Conservation (phyloP, 2,797 vertebrate species). For the Uromys caudimaculatus region DNA sequence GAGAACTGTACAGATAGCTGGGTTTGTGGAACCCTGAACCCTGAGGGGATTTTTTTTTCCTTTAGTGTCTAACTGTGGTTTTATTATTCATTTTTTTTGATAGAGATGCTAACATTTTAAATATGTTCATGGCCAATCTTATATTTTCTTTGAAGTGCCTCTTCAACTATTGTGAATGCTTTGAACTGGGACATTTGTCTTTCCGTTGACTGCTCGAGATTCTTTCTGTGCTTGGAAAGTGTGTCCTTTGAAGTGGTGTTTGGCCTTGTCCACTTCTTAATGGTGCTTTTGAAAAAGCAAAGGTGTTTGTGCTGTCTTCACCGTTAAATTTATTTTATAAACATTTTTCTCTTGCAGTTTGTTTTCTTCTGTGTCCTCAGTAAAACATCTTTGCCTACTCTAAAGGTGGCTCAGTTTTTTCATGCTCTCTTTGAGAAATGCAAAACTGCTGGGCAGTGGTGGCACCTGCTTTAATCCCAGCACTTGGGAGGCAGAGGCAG, state of each 20-base stretch:
- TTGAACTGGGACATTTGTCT: slow-evolving; percentile 27
- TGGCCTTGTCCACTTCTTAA: not conserved
- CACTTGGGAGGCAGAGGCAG: no score
- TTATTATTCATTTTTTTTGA: slow-evolving; percentile 4
- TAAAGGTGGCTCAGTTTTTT: not conserved
- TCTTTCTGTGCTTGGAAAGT: not conserved
- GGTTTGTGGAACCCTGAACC: not conserved
- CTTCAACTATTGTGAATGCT: slow-evolving; percentile 9
- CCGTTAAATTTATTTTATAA: not conserved
- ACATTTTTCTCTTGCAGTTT: not conserved
- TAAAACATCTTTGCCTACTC: not conserved
- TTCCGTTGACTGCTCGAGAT: not conserved
- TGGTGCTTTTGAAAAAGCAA: slow-evolving; percentile 22
- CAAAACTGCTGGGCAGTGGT: not conserved
- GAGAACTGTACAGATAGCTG: not conserved
- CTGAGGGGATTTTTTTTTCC: not conserved
- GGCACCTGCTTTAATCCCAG: no score
- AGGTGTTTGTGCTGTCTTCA: not conserved
- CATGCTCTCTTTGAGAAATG: not conserved
- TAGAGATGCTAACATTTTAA: not conserved
- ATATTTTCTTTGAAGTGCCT: slow-evolving; percentile 4
- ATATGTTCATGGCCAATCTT: not conserved
- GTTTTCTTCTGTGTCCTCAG: not conserved
- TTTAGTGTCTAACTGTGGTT: not conserved
- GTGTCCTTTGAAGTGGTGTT: not conserved